A percentile compares a stretch with the other conserved stretches of the same genome.
These are phyloP conservation scores for Hydrolagus colliei DNA, from an alignment of 2,797 vertebrate genomes.

Conservation along the genomic window DNA sequence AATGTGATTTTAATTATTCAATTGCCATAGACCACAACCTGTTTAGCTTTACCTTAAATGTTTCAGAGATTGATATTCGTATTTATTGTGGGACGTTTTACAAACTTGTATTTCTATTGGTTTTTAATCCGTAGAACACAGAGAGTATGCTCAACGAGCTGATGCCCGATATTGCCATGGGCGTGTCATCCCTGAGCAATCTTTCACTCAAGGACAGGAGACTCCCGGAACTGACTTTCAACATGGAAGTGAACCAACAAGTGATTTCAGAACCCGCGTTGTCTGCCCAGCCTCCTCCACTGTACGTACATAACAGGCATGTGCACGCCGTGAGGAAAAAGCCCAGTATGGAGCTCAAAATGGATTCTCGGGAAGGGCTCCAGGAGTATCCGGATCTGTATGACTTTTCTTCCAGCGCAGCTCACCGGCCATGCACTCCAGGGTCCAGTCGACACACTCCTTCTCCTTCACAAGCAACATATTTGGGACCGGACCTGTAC, in stretches of 20 bases:
- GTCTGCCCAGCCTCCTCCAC: conserved; percentile 36
- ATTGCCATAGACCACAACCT: neutral
- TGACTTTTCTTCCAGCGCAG: conserved; percentile 70
- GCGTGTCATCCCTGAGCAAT: conserved; percentile 73
- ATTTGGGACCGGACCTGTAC: conserved; percentile 86
- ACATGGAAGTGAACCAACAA: conserved; percentile 64
- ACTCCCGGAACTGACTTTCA: conserved; percentile 77
- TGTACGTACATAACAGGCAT: conserved; percentile 65
- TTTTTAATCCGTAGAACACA: neutral
- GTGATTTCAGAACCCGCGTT: conserved; percentile 53
- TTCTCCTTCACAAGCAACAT: conserved; percentile 63
- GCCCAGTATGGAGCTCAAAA: conserved; percentile 79
- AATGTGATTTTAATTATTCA: neutral
- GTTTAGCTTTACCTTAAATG: neutral
- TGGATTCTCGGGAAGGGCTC: conserved; percentile 65
- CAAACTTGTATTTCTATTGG: neutral
- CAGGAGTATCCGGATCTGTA: conserved; percentile 91
- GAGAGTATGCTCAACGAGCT: conserved; percentile 64
- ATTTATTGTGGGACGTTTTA: neutral
- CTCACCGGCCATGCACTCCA: conserved; percentile 69
- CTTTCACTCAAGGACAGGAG: conserved; percentile 80
- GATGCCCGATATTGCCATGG: conserved; percentile 96
- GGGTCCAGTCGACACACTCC: conserved; percentile 55
- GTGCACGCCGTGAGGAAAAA: conserved; percentile 75
- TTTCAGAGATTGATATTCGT: neutral